Percentiles rank a stretch among this genome's conserved stretches.
These are phyloP conservation scores for Cabera pusaria DNA, from an alignment of 2,888 invertebrate genomes.

Conservation along the genomic window DNA sequence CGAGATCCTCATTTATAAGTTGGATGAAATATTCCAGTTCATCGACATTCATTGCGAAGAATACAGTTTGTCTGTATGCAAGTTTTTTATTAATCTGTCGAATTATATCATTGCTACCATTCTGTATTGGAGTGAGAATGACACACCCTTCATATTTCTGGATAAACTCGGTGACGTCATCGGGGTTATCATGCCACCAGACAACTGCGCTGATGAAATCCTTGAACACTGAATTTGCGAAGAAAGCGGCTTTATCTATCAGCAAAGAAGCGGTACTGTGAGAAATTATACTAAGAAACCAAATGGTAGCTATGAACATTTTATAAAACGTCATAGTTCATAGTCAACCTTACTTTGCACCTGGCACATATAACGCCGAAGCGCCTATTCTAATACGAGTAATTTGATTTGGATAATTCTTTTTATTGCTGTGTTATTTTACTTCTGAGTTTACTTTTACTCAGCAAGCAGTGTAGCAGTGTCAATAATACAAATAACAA, in stretches of 20 bases:
- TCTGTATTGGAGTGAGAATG: conserved; percentile 31
- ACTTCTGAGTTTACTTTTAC: conserved; percentile 4
- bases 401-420: no score
- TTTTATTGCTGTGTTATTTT: no score
- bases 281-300: no score
- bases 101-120: conserved; percentile 23
- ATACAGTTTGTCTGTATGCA: conserved; percentile 46
- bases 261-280: conserved; percentile 11
- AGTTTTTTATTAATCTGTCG: conserved; percentile 28
- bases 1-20: conserved; percentile 36
- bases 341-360: no score
- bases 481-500: no score
- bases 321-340: no score
- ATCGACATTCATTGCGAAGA: conserved; percentile 40
- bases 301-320: no score
- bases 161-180: conserved; percentile 39
- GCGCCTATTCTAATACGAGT: no score
- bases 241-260: conserved; percentile 36
- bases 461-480: no score
- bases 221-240: conserved; percentile 44
- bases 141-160: conserved; percentile 39
- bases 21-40: conserved; percentile 43
- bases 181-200: conserved; percentile 37
- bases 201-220: conserved; percentile 41
- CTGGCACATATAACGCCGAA: no score